Evolutionary conservation across 2,113 vertebrate genomes (phyloP).

Genomic region (Oryzias curvinotus): DNA sequence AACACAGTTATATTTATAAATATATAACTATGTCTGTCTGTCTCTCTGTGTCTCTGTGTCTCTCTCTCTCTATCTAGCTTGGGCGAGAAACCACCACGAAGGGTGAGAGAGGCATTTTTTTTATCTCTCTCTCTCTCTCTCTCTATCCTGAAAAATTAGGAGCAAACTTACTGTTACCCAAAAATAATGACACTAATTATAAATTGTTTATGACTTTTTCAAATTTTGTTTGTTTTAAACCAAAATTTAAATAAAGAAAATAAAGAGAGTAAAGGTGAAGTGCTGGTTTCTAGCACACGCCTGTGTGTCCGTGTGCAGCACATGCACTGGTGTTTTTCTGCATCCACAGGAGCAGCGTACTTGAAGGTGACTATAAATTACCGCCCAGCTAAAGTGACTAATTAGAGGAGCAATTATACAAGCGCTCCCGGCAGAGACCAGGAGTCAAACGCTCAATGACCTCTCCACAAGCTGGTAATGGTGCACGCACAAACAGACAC

Average conservation of each 20-base stretch:
- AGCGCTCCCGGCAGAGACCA: constrained; percentile 58
- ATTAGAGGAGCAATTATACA: constrained; percentile 73
- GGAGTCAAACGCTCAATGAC: constrained; percentile 70
- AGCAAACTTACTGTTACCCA: too few species aligned
- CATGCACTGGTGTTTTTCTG: constrained; percentile 7
- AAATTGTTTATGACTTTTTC: too few species aligned
- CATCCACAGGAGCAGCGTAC: constrained; percentile 27
- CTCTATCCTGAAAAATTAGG: too few species aligned
- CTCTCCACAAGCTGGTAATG: constrained; percentile 60
- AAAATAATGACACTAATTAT: too few species aligned
- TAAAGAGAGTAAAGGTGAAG: constrained; percentile 31
- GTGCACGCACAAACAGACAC: constrained; percentile 15
- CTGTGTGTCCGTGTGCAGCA: background rate
- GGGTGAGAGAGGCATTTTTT: too few species aligned
- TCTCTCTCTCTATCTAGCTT: too few species aligned
- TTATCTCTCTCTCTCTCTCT: too few species aligned
- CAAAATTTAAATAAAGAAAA: constrained; percentile 61
- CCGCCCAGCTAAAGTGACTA: constrained; percentile 65
- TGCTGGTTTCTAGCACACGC: constrained; percentile 3
- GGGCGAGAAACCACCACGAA: too few species aligned
- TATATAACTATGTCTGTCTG: too few species aligned
- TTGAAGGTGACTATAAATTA: constrained; percentile 75
- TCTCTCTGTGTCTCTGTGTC: too few species aligned
- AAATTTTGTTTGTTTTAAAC: too few species aligned
- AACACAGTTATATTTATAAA: too few species aligned